Evolutionary conservation across 2,797 vertebrate genomes (phyloP).

Genomic region (Argentina silus): DNA sequence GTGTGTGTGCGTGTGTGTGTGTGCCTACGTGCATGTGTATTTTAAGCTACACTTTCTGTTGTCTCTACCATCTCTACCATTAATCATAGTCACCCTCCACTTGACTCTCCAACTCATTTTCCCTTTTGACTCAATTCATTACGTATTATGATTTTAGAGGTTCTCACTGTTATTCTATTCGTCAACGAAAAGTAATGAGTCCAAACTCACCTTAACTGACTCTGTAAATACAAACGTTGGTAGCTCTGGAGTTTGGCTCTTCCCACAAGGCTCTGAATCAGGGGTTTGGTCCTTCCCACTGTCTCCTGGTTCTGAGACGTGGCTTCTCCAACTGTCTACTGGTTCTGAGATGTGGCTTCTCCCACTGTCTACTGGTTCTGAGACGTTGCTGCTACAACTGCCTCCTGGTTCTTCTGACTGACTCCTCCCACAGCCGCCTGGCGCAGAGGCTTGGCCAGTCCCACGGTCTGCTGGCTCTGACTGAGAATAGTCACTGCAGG

Average conservation of each 20-base stretch:
- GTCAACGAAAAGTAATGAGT: too few relatives aligned
- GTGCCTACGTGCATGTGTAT: background rate
- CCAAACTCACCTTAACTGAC: constrained; percentile 25
- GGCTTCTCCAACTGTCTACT: constrained; percentile 4
- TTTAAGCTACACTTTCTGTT: too few relatives aligned
- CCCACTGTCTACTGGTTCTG: constrained; percentile 5
- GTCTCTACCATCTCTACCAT: too few relatives aligned
- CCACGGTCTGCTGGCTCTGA: constrained; percentile 27
- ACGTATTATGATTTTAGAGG: too few relatives aligned
- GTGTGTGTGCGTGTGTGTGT: constrained; percentile 2
- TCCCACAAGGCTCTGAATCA: constrained; percentile 11
- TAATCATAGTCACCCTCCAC: too few relatives aligned
- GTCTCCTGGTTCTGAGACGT: constrained; percentile 8
- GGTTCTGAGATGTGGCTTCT: constrained; percentile 18
- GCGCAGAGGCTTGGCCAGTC: constrained; percentile 16
- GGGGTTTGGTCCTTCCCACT: constrained; percentile 15
- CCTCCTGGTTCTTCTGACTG: constrained; percentile 13
- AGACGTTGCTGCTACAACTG: constrained; percentile 4
- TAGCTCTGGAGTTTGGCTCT: constrained; percentile 5
- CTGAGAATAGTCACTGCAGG: constrained; percentile 22
- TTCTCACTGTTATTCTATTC: too few relatives aligned
- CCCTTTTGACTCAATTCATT: too few relatives aligned
- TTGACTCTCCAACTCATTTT: too few relatives aligned
- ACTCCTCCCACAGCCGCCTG: constrained; percentile 17
- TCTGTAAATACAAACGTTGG: constrained; percentile 30